Evolutionary conservation across 1,140 invertebrate species (phyloP), one percentile per base, ranked within the genome.

Genomic region (Acromyrmex echinatior): DNA sequence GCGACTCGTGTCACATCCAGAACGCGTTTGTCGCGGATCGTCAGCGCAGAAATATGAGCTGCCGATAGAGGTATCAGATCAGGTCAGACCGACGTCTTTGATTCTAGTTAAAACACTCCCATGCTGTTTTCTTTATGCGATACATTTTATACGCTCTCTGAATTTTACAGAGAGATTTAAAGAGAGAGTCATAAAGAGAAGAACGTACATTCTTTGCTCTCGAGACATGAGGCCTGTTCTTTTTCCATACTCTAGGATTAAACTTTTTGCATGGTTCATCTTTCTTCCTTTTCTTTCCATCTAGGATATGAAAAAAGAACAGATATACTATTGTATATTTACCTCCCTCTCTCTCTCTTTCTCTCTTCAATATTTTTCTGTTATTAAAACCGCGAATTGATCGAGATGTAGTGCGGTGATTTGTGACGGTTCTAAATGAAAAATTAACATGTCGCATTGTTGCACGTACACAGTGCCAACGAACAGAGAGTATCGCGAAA

Each of bases 61-160:
- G 28, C 25, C 80, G 56, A 74, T 74, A 49, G n/a, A 84, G 25
- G 18, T 18, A 51, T 58, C 39, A 39, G 18, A 12, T 73, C 56
- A 63, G 39, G 49, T 74, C 70, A 21, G 63, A 70, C 49, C 49
- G 58, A 63, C 31, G 66, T n/a, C 25, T 82, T 60, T 25, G 25
- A 60, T 49, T 60, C 51, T 10, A 14, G 10, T 28, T 62, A 21
- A 71, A 45, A 31, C 56, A 21, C 31, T 7, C 31, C 35, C 53
- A 9, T 49, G 3, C 18, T 45, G 21, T 28, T 25, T 51, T 60
- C 12, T 74, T 60, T 58, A 14, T 18, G 14, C 1, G 3, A 45
- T 16, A 6, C 25, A 9, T 35, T 25, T 56, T 68, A 1, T 51
- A 31, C 0, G 18, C 9, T 66, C 18, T 70, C 14, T 6, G 14